Evolutionary conservation across 2,113 vertebrate genomes (phyloP), one percentile per base, ranked within the genome.

Genomic region (Genyomyrus donnyi): DNA sequence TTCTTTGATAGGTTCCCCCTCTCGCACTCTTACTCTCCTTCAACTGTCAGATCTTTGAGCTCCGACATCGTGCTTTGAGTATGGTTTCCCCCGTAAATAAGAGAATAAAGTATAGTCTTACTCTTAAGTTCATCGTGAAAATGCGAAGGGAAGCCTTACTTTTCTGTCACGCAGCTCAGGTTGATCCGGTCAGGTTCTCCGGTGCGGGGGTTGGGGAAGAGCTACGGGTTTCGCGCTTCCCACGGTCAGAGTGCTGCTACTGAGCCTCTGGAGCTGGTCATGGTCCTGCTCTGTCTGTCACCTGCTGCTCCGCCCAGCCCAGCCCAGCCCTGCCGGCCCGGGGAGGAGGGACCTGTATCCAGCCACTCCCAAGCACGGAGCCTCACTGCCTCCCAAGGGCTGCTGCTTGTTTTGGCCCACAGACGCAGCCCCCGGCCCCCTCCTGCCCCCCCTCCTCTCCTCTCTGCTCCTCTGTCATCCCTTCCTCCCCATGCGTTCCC

Each of bases 291-390:
- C 46, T 53, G 24, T 45, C 48, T 50, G 56, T 48, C 89, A 90
- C 89, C 89, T 90, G 89, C 84, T 87, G 85, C 27, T 90, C 89
- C 48, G 46, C 84, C 56, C 89, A 31, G 56, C 83, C 56, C 89
- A 31, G 56, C 83, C 56, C 89, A 21, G 24, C 58, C 58, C 58
- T 3, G 58, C 24, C 56, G 56, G 56, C 56, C 56, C 7, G 7
- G 62, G 13, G n/a, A 31, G 62, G 89, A 66, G 83, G 85, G 83
- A 58, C 35, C 3, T 27, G 35, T 19, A 42, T 74, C 45, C 46
- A 46, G 19, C 24, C 74, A 19, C 74, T 80, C 74, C 62, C 62
- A 31, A 11, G 3, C 9, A 8, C 62, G 13, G 62, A 70, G 62
- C 62, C 74, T 39, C 74, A 7, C 13, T 42, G 5, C 74, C 74